These are phyloP conservation scores for Leuciscus idus DNA, from an alignment of 2,113 vertebrate species.

Conservation along the genomic window DNA sequence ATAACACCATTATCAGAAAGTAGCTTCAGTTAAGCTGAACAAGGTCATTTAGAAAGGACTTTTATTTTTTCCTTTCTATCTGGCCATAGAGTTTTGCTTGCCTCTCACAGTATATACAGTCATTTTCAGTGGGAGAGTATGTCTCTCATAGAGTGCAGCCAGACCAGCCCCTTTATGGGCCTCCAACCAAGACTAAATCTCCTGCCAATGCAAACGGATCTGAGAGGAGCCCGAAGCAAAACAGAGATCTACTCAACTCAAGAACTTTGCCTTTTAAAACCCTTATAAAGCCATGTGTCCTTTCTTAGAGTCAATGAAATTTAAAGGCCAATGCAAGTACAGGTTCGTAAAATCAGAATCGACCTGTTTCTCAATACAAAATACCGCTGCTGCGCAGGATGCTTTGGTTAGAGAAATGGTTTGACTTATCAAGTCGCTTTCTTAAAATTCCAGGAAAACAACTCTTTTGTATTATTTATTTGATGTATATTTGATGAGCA, in stretches of 20 bases:
- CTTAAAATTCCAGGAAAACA: neutral
- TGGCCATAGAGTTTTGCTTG: neutral
- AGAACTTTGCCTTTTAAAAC: neutral
- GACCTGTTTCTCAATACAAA: neutral
- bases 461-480: too few relatives aligned
- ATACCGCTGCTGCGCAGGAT: neutral
- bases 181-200: constrained; percentile 35
- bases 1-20: neutral
- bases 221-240: neutral
- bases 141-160: neutral
- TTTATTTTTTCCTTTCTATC: neutral
- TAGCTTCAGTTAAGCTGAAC: neutral
- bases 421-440: neutral
- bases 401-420: neutral
- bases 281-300: neutral
- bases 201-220: constrained; percentile 45
- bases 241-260: neutral
- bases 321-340: neutral
- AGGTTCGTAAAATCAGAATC: neutral
- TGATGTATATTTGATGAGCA: neutral
- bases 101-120: constrained; percentile 14
- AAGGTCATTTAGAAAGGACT: neutral
- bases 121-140: neutral
- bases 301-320: neutral
- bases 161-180: constrained; percentile 29